A percentile compares a stretch with the other conserved stretches of the same genome.
These are phyloP conservation scores for Acromyrmex heyeri DNA, from an alignment of 1,140 invertebrate species.

Conservation along the genomic window DNA sequence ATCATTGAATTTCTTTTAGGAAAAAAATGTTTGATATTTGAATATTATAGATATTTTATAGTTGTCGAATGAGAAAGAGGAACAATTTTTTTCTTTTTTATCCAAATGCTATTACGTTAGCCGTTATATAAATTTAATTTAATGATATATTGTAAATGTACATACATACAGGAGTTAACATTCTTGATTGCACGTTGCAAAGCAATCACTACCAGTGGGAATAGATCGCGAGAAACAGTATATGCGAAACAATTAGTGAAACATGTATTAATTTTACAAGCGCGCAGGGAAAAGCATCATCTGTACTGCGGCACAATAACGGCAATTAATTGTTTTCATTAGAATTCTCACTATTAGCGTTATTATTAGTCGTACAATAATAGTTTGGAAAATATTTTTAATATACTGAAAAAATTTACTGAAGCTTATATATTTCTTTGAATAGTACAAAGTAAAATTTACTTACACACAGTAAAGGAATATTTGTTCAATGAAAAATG, in stretches of 20 bases:
- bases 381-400: slow-evolving; percentile 8
- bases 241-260: slow-evolving; percentile 46
- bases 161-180: neutral
- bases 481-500: too few relatives aligned
- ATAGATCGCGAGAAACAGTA: slow-evolving; percentile 31
- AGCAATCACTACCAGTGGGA: slow-evolving; percentile 39
- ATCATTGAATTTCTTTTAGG: neutral
- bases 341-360: slow-evolving; percentile 53
- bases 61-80: neutral
- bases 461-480: too few relatives aligned
- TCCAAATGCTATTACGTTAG: neutral
- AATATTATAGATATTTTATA: neutral
- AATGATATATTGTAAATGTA: neutral
- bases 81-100: neutral
- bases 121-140: slow-evolving; percentile 11
- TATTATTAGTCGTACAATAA: slow-evolving; percentile 60
- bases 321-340: slow-evolving; percentile 30
- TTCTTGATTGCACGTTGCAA: slow-evolving; percentile 10
- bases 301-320: neutral
- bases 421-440: too few relatives aligned
- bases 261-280: slow-evolving; percentile 57
- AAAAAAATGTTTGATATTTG: neutral
- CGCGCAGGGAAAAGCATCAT: slow-evolving; percentile 25
- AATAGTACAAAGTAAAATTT: too few relatives aligned
- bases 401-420: neutral